phyloP scores from a whole-genome alignment of 2,113 vertebrate genomes.

The Sphaerodactylus townsendi region DNA sequence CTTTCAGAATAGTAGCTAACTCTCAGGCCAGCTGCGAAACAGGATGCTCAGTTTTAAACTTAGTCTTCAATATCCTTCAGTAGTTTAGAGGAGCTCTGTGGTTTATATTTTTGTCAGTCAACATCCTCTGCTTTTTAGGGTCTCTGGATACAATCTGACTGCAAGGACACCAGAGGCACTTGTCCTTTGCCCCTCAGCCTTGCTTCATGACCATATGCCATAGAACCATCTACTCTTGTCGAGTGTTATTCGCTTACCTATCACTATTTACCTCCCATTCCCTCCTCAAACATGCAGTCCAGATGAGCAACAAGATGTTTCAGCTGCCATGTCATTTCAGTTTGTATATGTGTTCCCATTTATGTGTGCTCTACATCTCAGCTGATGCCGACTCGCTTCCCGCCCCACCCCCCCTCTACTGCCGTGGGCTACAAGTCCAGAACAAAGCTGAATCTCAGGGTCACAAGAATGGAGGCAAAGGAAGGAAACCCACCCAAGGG shows the following conservation, averaged over 20 bases:
- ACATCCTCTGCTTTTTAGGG: constrained; percentile 62
- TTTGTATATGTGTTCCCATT: constrained; percentile 72
- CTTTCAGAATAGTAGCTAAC: constrained; percentile 1
- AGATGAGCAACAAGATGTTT: constrained; percentile 74
- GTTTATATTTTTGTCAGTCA: constrained; percentile 31
- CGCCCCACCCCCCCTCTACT: constrained; percentile 51
- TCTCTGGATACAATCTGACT: constrained; percentile 57
- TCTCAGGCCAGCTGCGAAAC: background rate
- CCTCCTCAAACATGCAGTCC: constrained; percentile 70
- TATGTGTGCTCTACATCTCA: constrained; percentile 62
- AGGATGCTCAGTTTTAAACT: background rate
- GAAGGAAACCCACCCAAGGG: constrained; percentile 39
- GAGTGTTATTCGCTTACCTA: constrained; percentile 73
- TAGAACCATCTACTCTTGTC: constrained; percentile 73
- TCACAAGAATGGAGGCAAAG: constrained; percentile 59
- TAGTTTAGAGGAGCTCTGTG: constrained; percentile 1
- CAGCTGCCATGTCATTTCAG: constrained; percentile 76
- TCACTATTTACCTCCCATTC: constrained; percentile 73
- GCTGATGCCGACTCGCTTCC: constrained; percentile 66
- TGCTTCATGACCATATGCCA: constrained; percentile 61
- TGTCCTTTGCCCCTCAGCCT: constrained; percentile 76
- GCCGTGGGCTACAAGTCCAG: constrained; percentile 75
- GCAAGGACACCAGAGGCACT: constrained; percentile 63
- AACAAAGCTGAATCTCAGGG: constrained; percentile 61
- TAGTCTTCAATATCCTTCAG: background rate